Evolutionary conservation across 30 jellyfish, hydroid and myxozoan genomes (phyloP).

Genomic region (Sanderia malayensis): DNA sequence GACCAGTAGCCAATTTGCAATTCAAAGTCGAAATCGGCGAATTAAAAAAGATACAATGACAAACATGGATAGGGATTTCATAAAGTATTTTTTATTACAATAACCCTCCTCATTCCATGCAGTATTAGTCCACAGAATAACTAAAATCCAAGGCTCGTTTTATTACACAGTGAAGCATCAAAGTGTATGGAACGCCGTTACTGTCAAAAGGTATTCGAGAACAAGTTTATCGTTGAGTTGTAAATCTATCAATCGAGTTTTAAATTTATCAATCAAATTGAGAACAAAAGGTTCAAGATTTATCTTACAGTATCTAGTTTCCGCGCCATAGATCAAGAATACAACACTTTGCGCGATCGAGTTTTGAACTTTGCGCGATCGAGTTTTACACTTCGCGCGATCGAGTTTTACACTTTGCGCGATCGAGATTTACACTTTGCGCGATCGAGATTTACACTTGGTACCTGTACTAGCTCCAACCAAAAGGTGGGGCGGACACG

Average conservation of each 20-base stretch:
- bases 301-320: conserved; percentile 10
- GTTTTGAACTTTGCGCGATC: conserved; percentile 12
- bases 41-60: no score
- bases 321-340: conserved; percentile 11
- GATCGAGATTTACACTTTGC: conserved; percentile 14
- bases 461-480: no score
- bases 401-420: neutral
- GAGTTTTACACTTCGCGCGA: neutral
- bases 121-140: no score
- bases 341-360: conserved; percentile 2
- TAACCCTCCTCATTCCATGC: no score
- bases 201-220: conserved; percentile 23
- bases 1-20: no score
- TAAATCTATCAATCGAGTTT: conserved; percentile 5
- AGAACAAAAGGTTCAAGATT: conserved; percentile 1
- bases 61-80: no score
- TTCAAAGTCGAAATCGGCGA: no score
- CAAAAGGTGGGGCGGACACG: no score
- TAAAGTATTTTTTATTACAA: no score
- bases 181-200: conserved; percentile 14
- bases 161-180: no score
- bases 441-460: conserved; percentile 4
- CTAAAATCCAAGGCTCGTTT: no score
- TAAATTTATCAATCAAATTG: conserved; percentile 4
- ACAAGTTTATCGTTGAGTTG: conserved; percentile 6